Conservation (phyloP, 2,113 vertebrate genomes). For the Ranitomeya variabilis region DNA sequence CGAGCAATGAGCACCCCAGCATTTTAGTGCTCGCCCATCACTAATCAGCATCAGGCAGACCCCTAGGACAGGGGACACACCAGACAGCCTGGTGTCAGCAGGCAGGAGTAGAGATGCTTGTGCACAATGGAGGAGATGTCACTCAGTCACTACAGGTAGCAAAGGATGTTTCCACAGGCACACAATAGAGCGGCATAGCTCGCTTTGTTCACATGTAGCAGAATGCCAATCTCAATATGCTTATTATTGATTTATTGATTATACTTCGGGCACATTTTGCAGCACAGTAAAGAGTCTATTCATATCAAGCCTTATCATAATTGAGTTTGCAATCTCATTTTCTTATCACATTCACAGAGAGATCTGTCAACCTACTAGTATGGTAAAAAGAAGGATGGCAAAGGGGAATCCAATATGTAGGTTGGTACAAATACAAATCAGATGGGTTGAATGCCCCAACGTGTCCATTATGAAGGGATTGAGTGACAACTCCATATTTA, state of each 20-base stretch:
- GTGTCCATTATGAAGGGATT: not conserved
- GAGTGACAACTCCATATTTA: not conserved
- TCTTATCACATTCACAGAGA: not conserved
- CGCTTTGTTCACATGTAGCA: not conserved
- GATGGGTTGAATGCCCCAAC: not conserved
- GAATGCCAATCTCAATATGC: not conserved
- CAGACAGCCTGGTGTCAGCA: constrained; percentile 30
- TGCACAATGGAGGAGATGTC: constrained; percentile 36
- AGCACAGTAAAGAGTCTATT: not conserved
- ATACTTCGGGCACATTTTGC: not conserved
- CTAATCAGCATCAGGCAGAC: too few species aligned
- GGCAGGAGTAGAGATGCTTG: constrained; percentile 35
- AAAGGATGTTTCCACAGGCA: not conserved
- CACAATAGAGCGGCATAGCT: not conserved
- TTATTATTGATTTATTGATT: not conserved
- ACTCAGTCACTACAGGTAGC: constrained; percentile 33
- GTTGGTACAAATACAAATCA: not conserved
- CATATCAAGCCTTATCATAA: not conserved
- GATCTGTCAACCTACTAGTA: not conserved
- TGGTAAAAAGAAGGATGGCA: not conserved
- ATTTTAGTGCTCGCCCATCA: too few species aligned
- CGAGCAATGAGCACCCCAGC: too few species aligned
- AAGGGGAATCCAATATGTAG: not conserved
- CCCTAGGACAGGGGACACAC: too few species aligned
- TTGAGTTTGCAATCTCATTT: not conserved